Base-by-base conservation (phyloP, 2,113 vertebrate species). In the Dendropsophus ebraccatus region DNA sequence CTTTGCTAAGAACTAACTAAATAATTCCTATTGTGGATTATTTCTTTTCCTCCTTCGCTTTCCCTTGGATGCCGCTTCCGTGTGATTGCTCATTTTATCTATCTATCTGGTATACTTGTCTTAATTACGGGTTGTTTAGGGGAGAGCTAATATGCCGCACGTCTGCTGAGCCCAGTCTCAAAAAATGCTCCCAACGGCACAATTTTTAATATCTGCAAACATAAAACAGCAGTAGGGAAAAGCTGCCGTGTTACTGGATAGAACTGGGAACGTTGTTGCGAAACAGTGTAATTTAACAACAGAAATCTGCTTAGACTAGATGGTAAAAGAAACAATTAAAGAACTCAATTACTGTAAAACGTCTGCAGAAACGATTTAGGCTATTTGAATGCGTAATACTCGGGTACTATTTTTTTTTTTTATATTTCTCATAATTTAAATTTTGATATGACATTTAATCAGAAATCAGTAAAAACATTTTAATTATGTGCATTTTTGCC, bases 51-150 rank as follows among this genome's bases (percentile, higher is more conserved):
- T n/a, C 11, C 62, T 8, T 25, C n/a, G 52, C 52, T 45, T 81
- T 81, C 41, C 32, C 78, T 81, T 28, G 47, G 37, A 81, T 81
- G 19, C 32, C 16, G 21, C 35, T 65, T 65, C 10, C 2, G 10
- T 47, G 37, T 65, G 78, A 81, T 81, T 81, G 78, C 56, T 65
- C 37, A 81, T 62, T 81, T 81, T 81, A 81, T 81, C 78, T 65
- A 28, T 62, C 56, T 65, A 30, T 47, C 56, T 62, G 78, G 78
- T 21, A 47, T 81, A 81, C 56, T 81, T 65, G 37, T 62, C 56
- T 62, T 81, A 81, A 81, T 81, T 81, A 81, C 78, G 37, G 23
- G 78, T 81, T 81, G 78, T 81, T 81, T 81, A 62, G 35, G 35
- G 41, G 28, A 23, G 16, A 81, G 78, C 35, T 81, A 81, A 81